Evolutionary conservation across 2,797 vertebrate species (phyloP), one percentile per base, ranked within the genome.

Genomic region (Odontamblyopus lacepedii): DNA sequence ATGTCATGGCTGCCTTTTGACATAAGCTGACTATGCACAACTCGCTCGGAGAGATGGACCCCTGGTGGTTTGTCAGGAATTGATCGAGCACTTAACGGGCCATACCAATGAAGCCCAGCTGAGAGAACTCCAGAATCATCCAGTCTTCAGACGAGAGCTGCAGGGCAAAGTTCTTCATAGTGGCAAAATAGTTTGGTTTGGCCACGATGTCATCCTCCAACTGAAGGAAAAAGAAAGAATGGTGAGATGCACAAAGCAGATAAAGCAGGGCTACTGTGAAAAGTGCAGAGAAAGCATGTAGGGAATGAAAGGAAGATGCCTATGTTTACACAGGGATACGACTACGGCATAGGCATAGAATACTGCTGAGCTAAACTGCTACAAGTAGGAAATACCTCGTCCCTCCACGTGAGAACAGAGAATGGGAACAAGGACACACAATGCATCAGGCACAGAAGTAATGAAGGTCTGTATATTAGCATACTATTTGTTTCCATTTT

Each of bases 71-170:
- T 66, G 63, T 53, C 0, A 1, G 50, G 41, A 57, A 75, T 27
- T 50, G 71, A 85, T 68, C 18, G 11, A 1, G 9, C 56, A 61
- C 16, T 69, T 74, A 74, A 76, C 38, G 16, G 16, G 55, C 50
- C 62, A 5, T 95, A 99, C 98, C 98, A 72, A 99, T 99, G 86
- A 99, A 99, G 82, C 98, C 98, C 77, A 99, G 94, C 86, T 99
- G 98, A 82, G 98, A 99, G 92, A 99, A 99, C 89, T 99, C 98
- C 75, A 99, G 93, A 90, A 99, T 97, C 98, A 99, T 99, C 98
- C 98, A 99, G 89, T 99, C 97, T 88, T 99, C 97, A 29, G 97
- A 96, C 19, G 97, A 95, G 0, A 98, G 95, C 89, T 99, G 98
- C 90, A 98, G 94, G 18, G 98, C 98, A 92, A 99, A 99, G 90